A percentile compares a stretch with the other conserved stretches of the same genome.
Conservation (phyloP, 2,797 vertebrate genomes). For the Myotis pilosus region DNA sequence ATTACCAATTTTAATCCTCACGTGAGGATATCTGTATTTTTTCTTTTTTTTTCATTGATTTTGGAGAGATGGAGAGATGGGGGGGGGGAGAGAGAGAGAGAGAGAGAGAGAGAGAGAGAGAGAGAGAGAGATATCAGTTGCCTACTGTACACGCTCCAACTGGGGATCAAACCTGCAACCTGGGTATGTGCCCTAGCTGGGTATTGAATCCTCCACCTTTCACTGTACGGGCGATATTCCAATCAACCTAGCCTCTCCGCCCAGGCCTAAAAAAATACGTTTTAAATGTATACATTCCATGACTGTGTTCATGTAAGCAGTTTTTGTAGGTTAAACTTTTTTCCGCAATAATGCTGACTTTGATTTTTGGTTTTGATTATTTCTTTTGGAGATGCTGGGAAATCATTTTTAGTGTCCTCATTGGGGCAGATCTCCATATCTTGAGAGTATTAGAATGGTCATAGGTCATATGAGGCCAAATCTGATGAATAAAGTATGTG, state of each 20-base stretch:
- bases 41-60: not conserved
- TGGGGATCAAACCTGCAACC: not conserved
- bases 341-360: not conserved
- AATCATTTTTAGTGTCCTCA: constrained; percentile 14
- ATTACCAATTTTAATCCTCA: not conserved
- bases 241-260: not conserved
- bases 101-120: no score
- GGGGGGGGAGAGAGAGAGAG: no score
- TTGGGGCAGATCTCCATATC: not conserved
- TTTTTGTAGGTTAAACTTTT: not conserved
- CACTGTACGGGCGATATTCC: not conserved
- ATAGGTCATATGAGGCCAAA: not conserved
- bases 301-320: not conserved
- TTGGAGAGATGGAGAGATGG: not conserved
- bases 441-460: not conserved
- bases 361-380: constrained; percentile 15
- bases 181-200: not conserved
- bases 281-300: not conserved
- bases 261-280: not conserved
- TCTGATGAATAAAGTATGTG: not conserved
- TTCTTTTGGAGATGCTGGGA: constrained; percentile 23
- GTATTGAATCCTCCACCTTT: not conserved
- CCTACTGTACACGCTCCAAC: rapidly evolving
- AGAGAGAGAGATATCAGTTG: not conserved
- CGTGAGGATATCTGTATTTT: not conserved